Conservation (phyloP, 1,140 invertebrate species). For the Megalonaias nervosa region DNA sequence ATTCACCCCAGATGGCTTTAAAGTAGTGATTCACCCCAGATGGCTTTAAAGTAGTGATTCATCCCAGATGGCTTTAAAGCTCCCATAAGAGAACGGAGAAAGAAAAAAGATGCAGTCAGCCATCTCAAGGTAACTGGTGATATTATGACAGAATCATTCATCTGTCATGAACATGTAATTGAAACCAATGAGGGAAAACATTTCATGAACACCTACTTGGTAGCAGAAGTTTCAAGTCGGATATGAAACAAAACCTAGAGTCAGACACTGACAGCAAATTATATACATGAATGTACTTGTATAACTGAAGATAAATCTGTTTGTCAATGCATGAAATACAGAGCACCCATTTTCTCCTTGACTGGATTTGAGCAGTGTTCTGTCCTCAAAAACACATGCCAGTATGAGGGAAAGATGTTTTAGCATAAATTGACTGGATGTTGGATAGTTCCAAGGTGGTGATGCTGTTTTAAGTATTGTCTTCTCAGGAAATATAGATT, state of each 20-base stretch:
- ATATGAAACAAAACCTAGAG: neutral
- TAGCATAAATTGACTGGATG: conserved; percentile 13
- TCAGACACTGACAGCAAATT: conserved; percentile 18
- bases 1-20: conserved; percentile 17
- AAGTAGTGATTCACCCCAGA: conserved; percentile 16
- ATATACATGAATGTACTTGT: neutral
- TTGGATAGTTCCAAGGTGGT: neutral
- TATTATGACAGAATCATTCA: neutral
- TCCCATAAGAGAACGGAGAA: neutral
- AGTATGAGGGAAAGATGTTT: conserved; percentile 15
- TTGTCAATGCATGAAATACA: neutral
- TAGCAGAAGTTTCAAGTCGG: neutral
- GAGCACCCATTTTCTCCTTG: neutral
- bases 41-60: conserved; percentile 13
- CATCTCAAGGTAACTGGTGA: neutral
- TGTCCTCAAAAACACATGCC: neutral
- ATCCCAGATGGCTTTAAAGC: conserved; percentile 18
- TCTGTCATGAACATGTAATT: neutral
- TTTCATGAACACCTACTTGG: conserved; percentile 12
- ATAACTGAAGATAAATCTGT: neutral
- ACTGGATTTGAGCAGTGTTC: neutral
- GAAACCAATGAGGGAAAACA: conserved; percentile 9
- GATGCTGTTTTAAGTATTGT: conserved; percentile 12
- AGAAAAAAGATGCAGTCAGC: neutral
- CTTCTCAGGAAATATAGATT: conserved; percentile 30